phyloP scores from a whole-genome alignment of 2,797 vertebrate genomes.

The Pristis pectinata region DNA sequence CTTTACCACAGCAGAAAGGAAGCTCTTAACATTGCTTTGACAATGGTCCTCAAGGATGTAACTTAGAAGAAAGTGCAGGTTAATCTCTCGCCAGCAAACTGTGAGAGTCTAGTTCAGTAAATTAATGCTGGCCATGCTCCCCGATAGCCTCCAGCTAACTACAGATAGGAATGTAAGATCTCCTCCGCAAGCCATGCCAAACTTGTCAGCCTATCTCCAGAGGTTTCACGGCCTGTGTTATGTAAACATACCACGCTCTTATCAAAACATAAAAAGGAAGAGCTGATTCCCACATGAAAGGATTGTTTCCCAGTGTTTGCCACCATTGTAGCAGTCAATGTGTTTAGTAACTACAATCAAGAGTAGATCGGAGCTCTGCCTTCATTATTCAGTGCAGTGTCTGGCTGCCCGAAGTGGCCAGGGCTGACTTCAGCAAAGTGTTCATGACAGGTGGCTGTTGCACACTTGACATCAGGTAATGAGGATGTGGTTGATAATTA shows the following conservation, averaged over 20 bases:
- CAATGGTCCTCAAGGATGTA: not conserved
- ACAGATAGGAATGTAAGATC: slow-evolving; percentile 70
- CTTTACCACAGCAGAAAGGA: not conserved
- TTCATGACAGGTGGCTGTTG: slow-evolving; percentile 20
- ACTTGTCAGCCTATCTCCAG: slow-evolving; percentile 60
- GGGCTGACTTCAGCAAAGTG: not conserved
- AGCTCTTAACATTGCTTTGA: not conserved
- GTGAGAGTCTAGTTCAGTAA: not conserved
- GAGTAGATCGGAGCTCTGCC: not conserved
- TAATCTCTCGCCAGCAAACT: slow-evolving; percentile 10
- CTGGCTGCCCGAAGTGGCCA: not conserved
- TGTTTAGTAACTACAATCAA: slow-evolving; percentile 10
- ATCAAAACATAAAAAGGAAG: slow-evolving; percentile 58
- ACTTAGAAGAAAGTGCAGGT: slow-evolving; percentile 4
- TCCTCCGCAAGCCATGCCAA: slow-evolving; percentile 63
- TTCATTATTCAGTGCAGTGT: slow-evolving; percentile 12
- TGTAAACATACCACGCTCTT: slow-evolving; percentile 64
- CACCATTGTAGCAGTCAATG: slow-evolving; percentile 19
- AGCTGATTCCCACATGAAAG: slow-evolving; percentile 78
- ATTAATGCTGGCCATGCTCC: slow-evolving; percentile 49
- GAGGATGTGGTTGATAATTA: slow-evolving; percentile 31
- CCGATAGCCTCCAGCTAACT: slow-evolving; percentile 63
- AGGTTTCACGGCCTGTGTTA: slow-evolving; percentile 61
- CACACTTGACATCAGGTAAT: slow-evolving; percentile 17
- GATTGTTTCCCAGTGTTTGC: slow-evolving; percentile 40